Conservation (phyloP, 1,140 invertebrate genomes). For the Macrostomum lignano region DNA sequence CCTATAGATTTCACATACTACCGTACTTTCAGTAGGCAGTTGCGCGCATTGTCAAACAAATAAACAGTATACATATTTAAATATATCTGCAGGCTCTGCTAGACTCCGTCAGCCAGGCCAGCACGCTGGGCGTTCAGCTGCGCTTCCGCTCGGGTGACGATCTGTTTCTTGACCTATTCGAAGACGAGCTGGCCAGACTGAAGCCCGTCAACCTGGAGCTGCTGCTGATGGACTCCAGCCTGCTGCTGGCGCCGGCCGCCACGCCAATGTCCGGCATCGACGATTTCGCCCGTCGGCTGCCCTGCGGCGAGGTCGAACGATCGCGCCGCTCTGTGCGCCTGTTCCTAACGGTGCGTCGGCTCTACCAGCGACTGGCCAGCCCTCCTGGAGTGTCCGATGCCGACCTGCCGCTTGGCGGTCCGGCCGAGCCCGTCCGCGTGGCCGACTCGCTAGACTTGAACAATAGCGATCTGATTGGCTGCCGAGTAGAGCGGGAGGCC, state of each 20-base stretch:
- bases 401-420: too few species aligned
- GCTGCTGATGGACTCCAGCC: conserved; percentile 49
- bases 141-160: conserved; percentile 74
- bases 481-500: conserved; percentile 50
- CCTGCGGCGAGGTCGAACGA: conserved; percentile 79
- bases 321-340: conserved; percentile 62
- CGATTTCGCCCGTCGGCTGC: conserved; percentile 63
- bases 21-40: too few species aligned
- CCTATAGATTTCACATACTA: too few species aligned
- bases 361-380: conserved; percentile 45
- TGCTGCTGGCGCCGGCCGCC: conserved; percentile 72
- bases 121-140: too few species aligned
- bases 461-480: conserved; percentile 85
- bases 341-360: conserved; percentile 67
- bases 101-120: too few species aligned
- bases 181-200: conserved; percentile 41
- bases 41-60: too few species aligned
- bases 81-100: too few species aligned
- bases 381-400: too few species aligned
- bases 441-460: too few species aligned
- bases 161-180: conserved; percentile 92
- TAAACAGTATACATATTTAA: too few species aligned
- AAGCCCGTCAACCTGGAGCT: conserved; percentile 44
- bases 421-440: too few species aligned
- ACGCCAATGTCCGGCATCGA: conserved; percentile 70